Base-by-base conservation (phyloP, 2,888 invertebrate species). In the Leptinotarsa peninsularis region DNA sequence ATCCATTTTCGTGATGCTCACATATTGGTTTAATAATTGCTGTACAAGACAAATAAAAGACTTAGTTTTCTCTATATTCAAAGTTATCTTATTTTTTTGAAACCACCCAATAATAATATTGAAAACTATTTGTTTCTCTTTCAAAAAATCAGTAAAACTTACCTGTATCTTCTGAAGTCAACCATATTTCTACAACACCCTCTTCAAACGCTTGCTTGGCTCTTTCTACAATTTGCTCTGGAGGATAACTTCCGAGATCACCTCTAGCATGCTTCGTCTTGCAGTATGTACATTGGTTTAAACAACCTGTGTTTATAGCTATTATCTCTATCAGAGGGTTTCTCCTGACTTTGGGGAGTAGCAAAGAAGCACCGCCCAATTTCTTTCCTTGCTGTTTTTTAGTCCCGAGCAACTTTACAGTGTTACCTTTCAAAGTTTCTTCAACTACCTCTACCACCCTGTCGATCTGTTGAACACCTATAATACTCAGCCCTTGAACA, bases 401-500 rank as follows among this genome's bases (percentile, higher is more conserved):
- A 80, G 93, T 93, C n/a, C 95, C 95, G 76, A 80, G 66, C 10
- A 80, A 72, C 67, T 76, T 80, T 0, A 80, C 80, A 21, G 80
- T 80, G n/a, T 80, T 78, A 90, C 96, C 98, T 91, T 98, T 98
- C 0, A 99, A 88, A 0, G 98, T 98, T 89, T 99, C 98, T 87
- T 99, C 99, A 0, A 99, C 98, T 0, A 99, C 97, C 89, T 99
- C 98, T 0, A 98, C 96, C 1, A 99, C 96, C 77, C 98, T 90
- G 87, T 99, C 98, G 76, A 99, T 99, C 90, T 99, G 99, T 84
- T 99, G 98, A 0, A 99, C 98, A 0, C 99, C 99, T n/a, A 99
- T 94, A 1, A 98, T 92, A 82, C 98, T 98, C 13, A 98, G 90
- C 0, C 96, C 96, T 84, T 93, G 90, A 23, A 95, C 88, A 80